Percentiles rank a stretch among this genome's conserved stretches.
These are phyloP conservation scores for Dasysyrphus tricinctus DNA, from an alignment of 2,888 invertebrate genomes.

Conservation along the genomic window DNA sequence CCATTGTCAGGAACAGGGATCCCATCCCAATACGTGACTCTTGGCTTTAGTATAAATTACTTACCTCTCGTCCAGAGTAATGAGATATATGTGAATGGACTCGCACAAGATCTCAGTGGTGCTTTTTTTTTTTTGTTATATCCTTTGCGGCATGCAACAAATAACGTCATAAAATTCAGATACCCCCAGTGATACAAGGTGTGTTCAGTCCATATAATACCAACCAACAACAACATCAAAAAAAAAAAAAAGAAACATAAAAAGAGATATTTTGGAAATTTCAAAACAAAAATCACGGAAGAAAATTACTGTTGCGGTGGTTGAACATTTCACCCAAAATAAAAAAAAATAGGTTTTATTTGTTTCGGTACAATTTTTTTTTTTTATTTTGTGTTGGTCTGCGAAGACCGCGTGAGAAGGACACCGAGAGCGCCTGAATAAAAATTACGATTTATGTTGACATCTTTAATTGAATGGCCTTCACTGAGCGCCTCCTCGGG, in stretches of 20 bases:
- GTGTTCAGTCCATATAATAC: conserved; percentile 10
- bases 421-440: conserved; percentile 66
- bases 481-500: conserved; percentile 68
- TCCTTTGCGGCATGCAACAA: conserved; percentile 65
- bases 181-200: conserved; percentile 35
- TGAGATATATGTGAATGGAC: conserved; percentile 62
- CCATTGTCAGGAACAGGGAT: conserved; percentile 56
- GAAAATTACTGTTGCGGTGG: conserved; percentile 56
- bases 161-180: conserved; percentile 69
- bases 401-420: conserved; percentile 54
- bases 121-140: conserved; percentile 2
- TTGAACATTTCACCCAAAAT: conserved; percentile 60
- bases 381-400: background rate
- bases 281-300: conserved; percentile 58
- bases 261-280: conserved; percentile 53
- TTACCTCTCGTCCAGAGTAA: conserved; percentile 65
- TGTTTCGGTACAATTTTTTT: conserved; percentile 64
- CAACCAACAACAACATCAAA: conserved; percentile 1
- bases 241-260: conserved; percentile 57
- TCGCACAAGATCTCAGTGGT: conserved; percentile 12
- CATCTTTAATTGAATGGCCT: conserved; percentile 74
- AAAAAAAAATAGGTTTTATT: conserved; percentile 56
- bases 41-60: conserved; percentile 69
- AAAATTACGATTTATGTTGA: conserved; percentile 75
- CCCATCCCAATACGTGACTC: conserved; percentile 66